Evolutionary conservation across 1,140 invertebrate genomes (phyloP), one percentile per base, ranked within the genome.

Genomic region (Drosophila auraria): DNA sequence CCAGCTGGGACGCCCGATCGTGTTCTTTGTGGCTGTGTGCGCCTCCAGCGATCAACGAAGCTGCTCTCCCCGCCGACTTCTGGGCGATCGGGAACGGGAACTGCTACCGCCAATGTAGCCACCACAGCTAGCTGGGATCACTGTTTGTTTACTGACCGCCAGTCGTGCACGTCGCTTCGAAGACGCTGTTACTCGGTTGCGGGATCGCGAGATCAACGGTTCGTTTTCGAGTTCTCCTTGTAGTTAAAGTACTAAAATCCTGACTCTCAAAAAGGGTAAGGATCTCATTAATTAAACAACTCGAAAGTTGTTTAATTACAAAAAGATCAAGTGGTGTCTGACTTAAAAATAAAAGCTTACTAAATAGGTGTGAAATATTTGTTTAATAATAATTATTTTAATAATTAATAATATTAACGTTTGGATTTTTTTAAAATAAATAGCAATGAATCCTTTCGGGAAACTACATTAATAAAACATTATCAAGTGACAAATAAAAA

Each of bases 141-240:
- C 73, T 87, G 61, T 74, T 87, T 83, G 78, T 87, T 73, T 66
- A 75, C 65, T 87, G 81, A 64, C 63, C 65, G 83, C 83, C 86
- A 89, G 84, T 89, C 86, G 84, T 70, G 81, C 75, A 78, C 87
- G 78, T 90, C 86, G 80, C 84, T 73, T 84, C 84, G 84, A 89
- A 89, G 86, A 90, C 81, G 84, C 58, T 73, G 78, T 78, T 83
- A 75, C 73, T 73, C 81, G 81, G 54, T 83, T 61, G 60, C 61
- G 58, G 59, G 50, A 79, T 78, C 72, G 83, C 83, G 72, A 62
- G 62, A 20, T 50, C 14, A 47, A 42, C 42, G 58, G 54, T 53
- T 51, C 53, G 27, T 12, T 25, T 57, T 17, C 23, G 25, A 62
- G 33, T 66, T 68, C n/a, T 42, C 9, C 64, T 15, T 36, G 20